A percentile compares a stretch with the other conserved stretches of the same genome.
phyloP scores from a whole-genome alignment of 2,797 vertebrate genomes.

The Heterohyrax brucei region DNA sequence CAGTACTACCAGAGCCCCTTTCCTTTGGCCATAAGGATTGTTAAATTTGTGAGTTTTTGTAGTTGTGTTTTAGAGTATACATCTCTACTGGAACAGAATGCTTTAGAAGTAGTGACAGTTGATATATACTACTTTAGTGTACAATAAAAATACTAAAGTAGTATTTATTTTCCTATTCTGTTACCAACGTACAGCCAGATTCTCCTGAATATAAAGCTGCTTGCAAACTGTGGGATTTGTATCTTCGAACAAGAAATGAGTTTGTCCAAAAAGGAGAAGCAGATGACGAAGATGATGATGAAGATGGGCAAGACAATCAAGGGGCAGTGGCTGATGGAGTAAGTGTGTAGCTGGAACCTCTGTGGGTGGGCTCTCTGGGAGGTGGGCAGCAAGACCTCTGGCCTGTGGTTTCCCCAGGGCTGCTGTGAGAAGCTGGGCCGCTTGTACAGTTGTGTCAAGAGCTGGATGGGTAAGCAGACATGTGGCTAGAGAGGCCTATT shows the following conservation, averaged over 20 bases:
- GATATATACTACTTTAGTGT: background rate
- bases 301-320: conserved; percentile 94
- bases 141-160: conserved; percentile 40
- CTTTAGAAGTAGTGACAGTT: conserved; percentile 47
- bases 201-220: conserved; percentile 98
- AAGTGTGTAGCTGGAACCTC: conserved; percentile 80
- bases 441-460: background rate
- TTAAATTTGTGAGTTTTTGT: conserved; percentile 56
- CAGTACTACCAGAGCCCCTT: too few relatives aligned
- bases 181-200: conserved; percentile 92
- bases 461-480: background rate
- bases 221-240: conserved; percentile 99
- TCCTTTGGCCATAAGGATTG: conserved; percentile 48
- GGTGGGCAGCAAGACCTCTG: too few relatives aligned
- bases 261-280: conserved; percentile 98
- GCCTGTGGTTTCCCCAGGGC: background rate
- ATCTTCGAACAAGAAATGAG: conserved; percentile 98
- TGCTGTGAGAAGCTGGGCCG: background rate
- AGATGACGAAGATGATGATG: conserved; percentile 98
- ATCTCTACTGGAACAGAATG: conserved; percentile 20
- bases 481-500: background rate
- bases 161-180: background rate
- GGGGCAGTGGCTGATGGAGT: conserved; percentile 95
- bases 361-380: background rate
- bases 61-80: conserved; percentile 27